Conservation (phyloP, 2,113 vertebrate genomes). For the Pedionomus torquatus region DNA sequence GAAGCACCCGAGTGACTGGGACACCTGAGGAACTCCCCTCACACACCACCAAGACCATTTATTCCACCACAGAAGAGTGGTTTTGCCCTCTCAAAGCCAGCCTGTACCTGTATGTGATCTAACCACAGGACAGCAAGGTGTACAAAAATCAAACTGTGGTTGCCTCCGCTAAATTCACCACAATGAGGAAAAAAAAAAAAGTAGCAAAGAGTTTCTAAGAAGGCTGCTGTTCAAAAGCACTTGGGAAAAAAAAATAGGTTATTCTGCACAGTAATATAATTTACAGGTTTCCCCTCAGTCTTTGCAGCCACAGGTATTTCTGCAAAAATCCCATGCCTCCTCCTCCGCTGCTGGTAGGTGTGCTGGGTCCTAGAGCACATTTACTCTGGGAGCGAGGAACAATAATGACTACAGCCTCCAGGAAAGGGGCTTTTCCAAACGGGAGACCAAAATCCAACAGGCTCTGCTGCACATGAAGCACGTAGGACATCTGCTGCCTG, state of each 20-base stretch:
- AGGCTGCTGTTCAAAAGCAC: background rate
- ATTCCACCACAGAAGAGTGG: background rate
- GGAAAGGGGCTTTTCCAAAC: background rate
- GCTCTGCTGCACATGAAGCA: background rate
- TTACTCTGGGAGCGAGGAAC: background rate
- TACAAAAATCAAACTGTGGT: background rate
- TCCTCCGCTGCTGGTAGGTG: rapidly evolving
- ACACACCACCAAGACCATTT: background rate
- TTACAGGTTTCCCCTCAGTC: background rate
- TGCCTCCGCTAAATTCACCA: background rate
- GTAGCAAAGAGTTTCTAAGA: background rate
- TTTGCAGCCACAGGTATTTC: background rate
- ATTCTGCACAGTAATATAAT: background rate
- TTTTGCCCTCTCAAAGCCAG: background rate
- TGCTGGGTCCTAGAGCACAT: background rate
- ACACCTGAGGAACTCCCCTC: background rate
- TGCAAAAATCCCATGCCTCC: background rate
- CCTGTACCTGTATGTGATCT: background rate
- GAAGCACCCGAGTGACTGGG: background rate
- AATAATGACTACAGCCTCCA: rapidly evolving
- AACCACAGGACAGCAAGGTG: background rate
- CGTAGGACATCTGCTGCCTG: background rate
- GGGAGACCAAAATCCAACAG: background rate
- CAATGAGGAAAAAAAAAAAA: background rate
- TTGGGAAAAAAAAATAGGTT: background rate